Evolutionary conservation across 2,113 vertebrate species (phyloP).

Genomic region (Ammospiza caudacuta): DNA sequence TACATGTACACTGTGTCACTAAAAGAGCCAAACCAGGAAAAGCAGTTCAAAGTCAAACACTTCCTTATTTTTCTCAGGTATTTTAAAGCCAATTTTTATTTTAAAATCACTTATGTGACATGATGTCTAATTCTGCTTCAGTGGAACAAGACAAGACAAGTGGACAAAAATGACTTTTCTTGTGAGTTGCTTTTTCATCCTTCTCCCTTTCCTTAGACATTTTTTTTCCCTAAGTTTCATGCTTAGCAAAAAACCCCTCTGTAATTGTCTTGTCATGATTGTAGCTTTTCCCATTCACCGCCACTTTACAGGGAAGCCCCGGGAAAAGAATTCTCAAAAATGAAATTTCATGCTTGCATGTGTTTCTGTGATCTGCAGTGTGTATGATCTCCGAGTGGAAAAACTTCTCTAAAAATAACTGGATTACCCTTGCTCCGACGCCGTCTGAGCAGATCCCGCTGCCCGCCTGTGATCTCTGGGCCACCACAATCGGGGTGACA

Average conservation of each 20-base stretch:
- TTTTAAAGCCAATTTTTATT: neutral
- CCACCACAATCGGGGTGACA: constrained; percentile 79
- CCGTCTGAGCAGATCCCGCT: constrained; percentile 71
- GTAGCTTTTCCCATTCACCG: constrained; percentile 60
- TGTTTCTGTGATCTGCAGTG: constrained; percentile 84
- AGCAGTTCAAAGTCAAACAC: neutral
- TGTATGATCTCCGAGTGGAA: constrained; percentile 84
- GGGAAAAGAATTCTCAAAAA: constrained; percentile 80
- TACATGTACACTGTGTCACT: constrained; percentile 6
- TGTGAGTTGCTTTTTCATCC: neutral
- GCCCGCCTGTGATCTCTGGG: constrained; percentile 80
- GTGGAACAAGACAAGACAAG: constrained; percentile 21
- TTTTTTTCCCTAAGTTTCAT: constrained; percentile 52
- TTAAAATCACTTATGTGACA: neutral
- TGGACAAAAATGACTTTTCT: neutral
- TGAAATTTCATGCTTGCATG: constrained; percentile 85
- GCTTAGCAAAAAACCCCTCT: constrained; percentile 43
- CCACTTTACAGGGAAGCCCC: constrained; percentile 71
- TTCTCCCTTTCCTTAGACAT: neutral
- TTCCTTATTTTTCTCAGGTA: neutral
- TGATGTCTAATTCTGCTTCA: neutral
- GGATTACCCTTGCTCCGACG: constrained; percentile 81
- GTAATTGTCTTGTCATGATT: constrained; percentile 77
- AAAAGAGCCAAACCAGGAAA: neutral
- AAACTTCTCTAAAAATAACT: constrained; percentile 85